Evolutionary conservation across 2,888 invertebrate species (phyloP), one percentile per base, ranked within the genome.

Genomic region (Thymelicus acteon): DNA sequence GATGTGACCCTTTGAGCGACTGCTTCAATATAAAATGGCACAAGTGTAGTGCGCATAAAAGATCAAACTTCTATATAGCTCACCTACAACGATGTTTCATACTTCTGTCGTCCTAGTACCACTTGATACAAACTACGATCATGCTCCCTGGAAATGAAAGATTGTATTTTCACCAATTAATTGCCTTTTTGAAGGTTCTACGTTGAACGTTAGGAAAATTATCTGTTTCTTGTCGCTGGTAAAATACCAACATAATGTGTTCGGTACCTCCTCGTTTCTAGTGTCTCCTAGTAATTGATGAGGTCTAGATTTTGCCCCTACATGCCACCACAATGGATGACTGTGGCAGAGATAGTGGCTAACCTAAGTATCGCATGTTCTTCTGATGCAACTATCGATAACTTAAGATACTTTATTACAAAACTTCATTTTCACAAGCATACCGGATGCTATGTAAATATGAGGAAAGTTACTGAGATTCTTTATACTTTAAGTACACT

Each of bases 1-100:
- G 83, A 82, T 79, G 76, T 76, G 77, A 79, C 79, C 76, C 77
- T 82, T 82, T 81, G 77, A 81, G 72, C 73, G 72, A 72, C 74
- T 73, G 74, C 73, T 74, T 72, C 67, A 73, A 72, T 75, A 76
- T 70, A 75, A 73, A 72, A 69, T 61, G 40, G 61, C 67, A 77
- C 75, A 74, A 60, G 60, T 60, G 39, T 47, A 48, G 58, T 67
- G 24, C 39, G 58, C 37, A 48, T 67, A 60, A 60, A 67, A 67
- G 67, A 67, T 60, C 47, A 67, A 60, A 67, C 15, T 67, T 7
- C 13, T 24, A 24, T 6, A 24, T 31, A 19, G 57, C 13, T 52
- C n/a, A 47, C 19, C 3, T 64, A 19, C 12, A 31, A 64, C 19
- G 54, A 19, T 65, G 52, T 54, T 19, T 12, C 15, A 40, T 64